Evolutionary conservation across 37 sponge, comb jelly and placozoan genomes (phyloP), one percentile per base, ranked within the genome.

Genomic region (Diacarnus erythraeanus): DNA sequence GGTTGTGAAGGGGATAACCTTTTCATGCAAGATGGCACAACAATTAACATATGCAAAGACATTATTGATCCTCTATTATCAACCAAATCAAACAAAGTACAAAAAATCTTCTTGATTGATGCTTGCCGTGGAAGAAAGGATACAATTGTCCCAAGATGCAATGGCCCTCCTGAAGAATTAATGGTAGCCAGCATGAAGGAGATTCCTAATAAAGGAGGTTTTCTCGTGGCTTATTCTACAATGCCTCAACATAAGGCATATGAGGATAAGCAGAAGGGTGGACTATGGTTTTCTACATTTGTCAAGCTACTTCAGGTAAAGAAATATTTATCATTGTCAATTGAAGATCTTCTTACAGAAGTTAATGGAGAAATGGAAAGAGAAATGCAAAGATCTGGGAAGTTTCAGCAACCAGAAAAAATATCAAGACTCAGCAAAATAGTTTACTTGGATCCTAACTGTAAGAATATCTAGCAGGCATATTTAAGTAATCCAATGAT

Each of bases 101-200:
- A 47, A 4, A 77, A 85, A 51, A 64, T 78, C 22, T 85, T 85
- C 59, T 85, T 85, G 73, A 78, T 85, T n/a, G 79, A 85, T 85
- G 86, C 86, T 30, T 85, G 86, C 42, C 78, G 86, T 36, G 86
- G 86, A 1, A 34, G 58, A 18, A 27, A 43, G 15, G 39, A 23
- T 12, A 56, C 51, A 47, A 12, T 47, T 47, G 51, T 47, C 10
- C 51, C 51, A 47, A 47, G 51, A 47, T 15, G 51, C n/a, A n/a
- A n/a, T n/a, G n/a, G n/a, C n/a, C n/a, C 51, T 47, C 10, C 51
- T 47, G 51, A 12, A 47, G 12, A 47, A 15, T 47, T 47, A 6
- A 6, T 47, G 51, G 10, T 47, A 47, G 51, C 51, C 4, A 12
- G 5, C 2, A 59, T 27, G 23, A 22, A 29, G 4, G 26, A 10